Evolutionary conservation across 2,888 invertebrate genomes (phyloP).

Genomic region (Spodoptera exigua): DNA sequence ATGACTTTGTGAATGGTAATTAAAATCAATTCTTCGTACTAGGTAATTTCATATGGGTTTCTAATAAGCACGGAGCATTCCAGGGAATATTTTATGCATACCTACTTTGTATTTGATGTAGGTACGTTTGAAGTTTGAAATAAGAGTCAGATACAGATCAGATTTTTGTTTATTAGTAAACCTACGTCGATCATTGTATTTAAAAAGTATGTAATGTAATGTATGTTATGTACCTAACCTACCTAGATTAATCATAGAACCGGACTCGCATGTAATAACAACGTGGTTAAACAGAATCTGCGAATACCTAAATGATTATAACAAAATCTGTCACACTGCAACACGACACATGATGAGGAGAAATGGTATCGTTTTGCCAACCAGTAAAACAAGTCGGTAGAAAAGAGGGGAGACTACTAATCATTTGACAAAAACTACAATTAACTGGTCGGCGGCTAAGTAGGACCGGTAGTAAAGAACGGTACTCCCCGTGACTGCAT

Average conservation of each 20-base stretch:
- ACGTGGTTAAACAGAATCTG: slow-evolving; percentile 30
- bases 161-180: too few species aligned
- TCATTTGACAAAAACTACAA: slow-evolving; percentile 64
- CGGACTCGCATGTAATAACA: too few species aligned
- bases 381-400: slow-evolving; percentile 61
- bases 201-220: too few species aligned
- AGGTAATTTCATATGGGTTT: slow-evolving; percentile 38
- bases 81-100: slow-evolving; percentile 17
- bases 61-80: slow-evolving; percentile 35
- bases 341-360: slow-evolving; percentile 55
- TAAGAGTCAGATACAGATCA: too few species aligned
- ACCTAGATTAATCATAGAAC: too few species aligned
- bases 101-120: slow-evolving; percentile 9
- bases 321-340: slow-evolving; percentile 61
- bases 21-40: slow-evolving; percentile 44
- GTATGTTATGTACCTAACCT: too few species aligned
- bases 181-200: too few species aligned
- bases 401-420: slow-evolving; percentile 62
- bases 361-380: slow-evolving; percentile 66
- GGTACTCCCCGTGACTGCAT: slow-evolving; percentile 12
- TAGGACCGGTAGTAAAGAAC: slow-evolving; percentile 15
- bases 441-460: slow-evolving; percentile 42
- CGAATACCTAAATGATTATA: slow-evolving; percentile 51
- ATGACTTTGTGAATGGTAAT: slow-evolving; percentile 54
- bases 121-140: too few species aligned